Evolutionary conservation across 2,113 vertebrate species (phyloP).

Genomic region (Bubalus kerabau): DNA sequence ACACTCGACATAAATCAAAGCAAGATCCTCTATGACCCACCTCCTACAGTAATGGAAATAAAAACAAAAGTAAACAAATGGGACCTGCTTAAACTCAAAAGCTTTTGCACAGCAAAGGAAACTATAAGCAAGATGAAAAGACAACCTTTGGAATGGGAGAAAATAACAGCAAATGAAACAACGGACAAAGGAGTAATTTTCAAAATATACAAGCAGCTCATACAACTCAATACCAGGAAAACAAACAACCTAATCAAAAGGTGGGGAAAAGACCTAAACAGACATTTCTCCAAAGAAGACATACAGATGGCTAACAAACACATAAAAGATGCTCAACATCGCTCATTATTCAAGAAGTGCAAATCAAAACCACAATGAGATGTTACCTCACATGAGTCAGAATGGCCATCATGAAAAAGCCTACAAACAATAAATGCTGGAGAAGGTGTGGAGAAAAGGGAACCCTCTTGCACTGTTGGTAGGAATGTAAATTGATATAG

Average conservation of each 20-base stretch:
- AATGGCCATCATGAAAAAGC: background rate
- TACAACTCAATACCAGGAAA: background rate
- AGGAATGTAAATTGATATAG: background rate
- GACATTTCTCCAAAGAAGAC: background rate
- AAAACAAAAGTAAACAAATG: background rate
- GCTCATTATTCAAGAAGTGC: background rate
- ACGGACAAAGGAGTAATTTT: background rate
- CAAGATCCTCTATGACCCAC: background rate
- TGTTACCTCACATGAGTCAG: background rate
- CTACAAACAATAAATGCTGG: background rate
- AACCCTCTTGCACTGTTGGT: background rate
- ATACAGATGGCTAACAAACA: background rate
- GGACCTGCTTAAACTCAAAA: background rate
- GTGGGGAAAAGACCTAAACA: background rate
- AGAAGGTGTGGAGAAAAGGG: background rate
- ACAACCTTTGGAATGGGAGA: background rate
- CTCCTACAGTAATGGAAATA: background rate
- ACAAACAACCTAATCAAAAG: background rate
- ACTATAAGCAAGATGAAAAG: background rate
- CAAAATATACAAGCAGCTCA: background rate
- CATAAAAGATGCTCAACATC: background rate
- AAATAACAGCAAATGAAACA: background rate
- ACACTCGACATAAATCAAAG: background rate
- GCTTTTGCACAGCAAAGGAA: background rate
- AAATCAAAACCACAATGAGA: background rate